A percentile compares a stretch with the other conserved stretches of the same genome.
Conservation (phyloP, 2,888 invertebrate species). For the Caradrina clavipalpis region DNA sequence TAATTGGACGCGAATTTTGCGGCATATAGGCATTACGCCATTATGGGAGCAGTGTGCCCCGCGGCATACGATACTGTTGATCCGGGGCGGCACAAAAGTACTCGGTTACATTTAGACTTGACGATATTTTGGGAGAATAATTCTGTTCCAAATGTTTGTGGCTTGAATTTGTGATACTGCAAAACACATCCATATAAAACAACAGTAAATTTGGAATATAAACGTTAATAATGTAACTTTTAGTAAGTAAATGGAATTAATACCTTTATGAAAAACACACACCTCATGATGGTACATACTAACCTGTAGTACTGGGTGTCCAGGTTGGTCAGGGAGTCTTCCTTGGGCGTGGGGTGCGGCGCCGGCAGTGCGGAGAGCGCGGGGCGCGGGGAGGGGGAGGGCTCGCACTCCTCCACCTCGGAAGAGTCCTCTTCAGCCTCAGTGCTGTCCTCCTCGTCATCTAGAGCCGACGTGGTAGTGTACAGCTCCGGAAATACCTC, state of each 20-base stretch:
- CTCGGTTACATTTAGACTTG: constrained; percentile 10
- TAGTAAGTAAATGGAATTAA: neutral
- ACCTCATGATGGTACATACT: neutral
- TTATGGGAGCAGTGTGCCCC: constrained; percentile 21
- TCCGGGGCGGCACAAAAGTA: constrained; percentile 8
- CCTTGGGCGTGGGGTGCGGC: constrained; percentile 76
- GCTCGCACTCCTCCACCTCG: constrained; percentile 80
- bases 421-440: constrained; percentile 72
- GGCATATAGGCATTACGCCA: constrained; percentile 24
- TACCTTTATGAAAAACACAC: too few relatives aligned
- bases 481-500: constrained; percentile 86
- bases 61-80: constrained; percentile 28
- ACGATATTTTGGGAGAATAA: constrained; percentile 23
- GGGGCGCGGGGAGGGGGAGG: constrained; percentile 82
- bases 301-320: constrained; percentile 87
- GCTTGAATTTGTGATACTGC: constrained; percentile 14
- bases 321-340: constrained; percentile 77
- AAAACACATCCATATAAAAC: constrained; percentile 22
- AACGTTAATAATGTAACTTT: neutral
- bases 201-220: neutral
- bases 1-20: constrained; percentile 55
- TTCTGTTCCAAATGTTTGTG: constrained; percentile 9
- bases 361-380: constrained; percentile 82
- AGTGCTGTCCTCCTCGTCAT: constrained; percentile 77
- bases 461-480: constrained; percentile 75